phyloP scores from a whole-genome alignment of 2,797 vertebrate genomes.

The Coccyzus lansbergi region DNA sequence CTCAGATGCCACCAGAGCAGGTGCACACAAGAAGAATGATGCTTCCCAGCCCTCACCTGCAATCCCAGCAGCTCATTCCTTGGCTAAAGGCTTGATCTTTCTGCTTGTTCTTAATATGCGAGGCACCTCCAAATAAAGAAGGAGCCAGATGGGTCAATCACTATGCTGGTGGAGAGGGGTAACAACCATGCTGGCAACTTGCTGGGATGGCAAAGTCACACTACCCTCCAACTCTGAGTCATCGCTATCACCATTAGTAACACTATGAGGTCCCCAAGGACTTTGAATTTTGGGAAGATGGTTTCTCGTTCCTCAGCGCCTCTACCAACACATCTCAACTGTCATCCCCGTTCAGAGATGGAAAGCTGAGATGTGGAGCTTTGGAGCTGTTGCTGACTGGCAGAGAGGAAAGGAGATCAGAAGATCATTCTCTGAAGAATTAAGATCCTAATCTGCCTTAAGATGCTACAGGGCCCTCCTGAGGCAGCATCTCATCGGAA shows the following conservation, averaged over 20 bases:
- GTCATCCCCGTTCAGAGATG: background rate
- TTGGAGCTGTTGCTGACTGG: background rate
- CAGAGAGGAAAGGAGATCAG: constrained; percentile 42
- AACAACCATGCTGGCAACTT: background rate
- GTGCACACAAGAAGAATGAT: background rate
- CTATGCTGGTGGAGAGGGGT: background rate
- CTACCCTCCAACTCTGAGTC: accelerated
- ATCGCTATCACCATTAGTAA: accelerated
- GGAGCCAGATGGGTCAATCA: background rate
- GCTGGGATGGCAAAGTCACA: background rate
- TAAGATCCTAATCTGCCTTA: constrained; percentile 47
- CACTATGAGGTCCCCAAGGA: accelerated
- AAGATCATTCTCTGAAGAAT: constrained; percentile 46
- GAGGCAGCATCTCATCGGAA: constrained; percentile 5
- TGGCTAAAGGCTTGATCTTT: background rate
- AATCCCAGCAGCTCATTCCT: background rate
- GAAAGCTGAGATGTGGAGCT: background rate
- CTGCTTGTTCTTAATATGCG: background rate
- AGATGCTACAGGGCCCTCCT: background rate
- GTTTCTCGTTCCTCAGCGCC: background rate
- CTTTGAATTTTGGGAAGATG: accelerated
- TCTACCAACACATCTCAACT: background rate
- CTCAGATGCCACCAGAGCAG: background rate
- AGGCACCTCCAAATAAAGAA: background rate
- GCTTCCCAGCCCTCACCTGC: background rate